phyloP scores from a whole-genome alignment of 2,888 invertebrate species.

The Eulithis testata region DNA sequence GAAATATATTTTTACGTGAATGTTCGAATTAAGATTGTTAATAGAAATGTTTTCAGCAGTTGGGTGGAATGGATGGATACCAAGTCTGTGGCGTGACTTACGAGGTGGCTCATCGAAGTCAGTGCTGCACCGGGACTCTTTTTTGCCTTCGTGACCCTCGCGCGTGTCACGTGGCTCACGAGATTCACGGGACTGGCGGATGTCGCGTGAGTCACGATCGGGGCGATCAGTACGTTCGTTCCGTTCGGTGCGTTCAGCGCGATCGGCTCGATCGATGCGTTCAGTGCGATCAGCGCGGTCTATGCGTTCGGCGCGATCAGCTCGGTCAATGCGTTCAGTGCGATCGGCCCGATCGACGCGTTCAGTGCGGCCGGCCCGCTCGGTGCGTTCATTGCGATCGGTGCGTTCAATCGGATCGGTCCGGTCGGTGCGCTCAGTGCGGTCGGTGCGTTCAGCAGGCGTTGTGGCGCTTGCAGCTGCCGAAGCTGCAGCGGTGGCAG shows the following conservation, averaged over 20 bases:
- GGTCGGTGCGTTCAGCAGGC: too few relatives aligned
- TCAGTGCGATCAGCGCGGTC: neutral
- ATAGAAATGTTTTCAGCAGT: too few relatives aligned
- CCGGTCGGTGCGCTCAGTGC: too few relatives aligned
- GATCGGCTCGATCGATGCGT: neutral
- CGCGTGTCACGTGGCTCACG: constrained; percentile 7
- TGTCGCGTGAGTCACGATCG: constrained; percentile 5
- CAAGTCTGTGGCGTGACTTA: constrained; percentile 72
- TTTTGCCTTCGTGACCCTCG: constrained; percentile 69
- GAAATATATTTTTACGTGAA: too few relatives aligned
- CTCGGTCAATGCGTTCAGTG: neutral
- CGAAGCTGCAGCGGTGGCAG: neutral
- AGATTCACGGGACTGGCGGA: constrained; percentile 3
- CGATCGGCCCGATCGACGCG: constrained; percentile 1
- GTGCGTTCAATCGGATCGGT: too few relatives aligned
- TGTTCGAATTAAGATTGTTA: too few relatives aligned
- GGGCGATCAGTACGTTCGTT: too few relatives aligned
- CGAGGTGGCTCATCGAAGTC: constrained; percentile 90
- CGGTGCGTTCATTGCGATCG: neutral
- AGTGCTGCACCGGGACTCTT: constrained; percentile 76
- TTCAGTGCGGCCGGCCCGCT: neutral
- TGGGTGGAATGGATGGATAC: too few relatives aligned
- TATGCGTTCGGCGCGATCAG: neutral
- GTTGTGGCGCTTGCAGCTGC: too few relatives aligned
- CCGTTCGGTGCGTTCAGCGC: too few relatives aligned